Evolutionary conservation across 2,113 vertebrate genomes (phyloP), one percentile per base, ranked within the genome.

Genomic region (Merops nubicus): DNA sequence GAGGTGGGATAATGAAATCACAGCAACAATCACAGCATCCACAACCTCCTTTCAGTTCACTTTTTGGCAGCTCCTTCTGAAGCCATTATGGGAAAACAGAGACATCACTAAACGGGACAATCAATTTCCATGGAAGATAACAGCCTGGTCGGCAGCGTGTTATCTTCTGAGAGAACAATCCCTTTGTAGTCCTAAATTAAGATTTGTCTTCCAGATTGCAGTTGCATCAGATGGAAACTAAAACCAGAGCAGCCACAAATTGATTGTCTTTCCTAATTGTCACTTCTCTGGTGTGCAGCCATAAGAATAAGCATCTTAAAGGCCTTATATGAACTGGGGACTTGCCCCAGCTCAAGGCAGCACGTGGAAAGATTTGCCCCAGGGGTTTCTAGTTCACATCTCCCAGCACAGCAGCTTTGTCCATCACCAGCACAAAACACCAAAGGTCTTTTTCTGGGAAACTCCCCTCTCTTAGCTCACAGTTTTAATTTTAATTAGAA

Each of bases 191-290:
- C 89, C 92, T 43, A 50, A 79, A 83, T 72, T 31, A 38, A 72
- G 94, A 94, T 92, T 85, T 53, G 47, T 22, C 70, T 76, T 59
- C 79, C 83, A 56, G 91, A 93, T 85, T 85, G 85, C 64, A 43
- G 60, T 23, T 50, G 64, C 93, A 91, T 93, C 89, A 72, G 91
- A 75, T 72, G 83, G 89, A 33, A 86, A 82, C 65, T 21, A 50
- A 79, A 91, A 67, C 42, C 79, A 78, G 83, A 67, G 40, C 65
- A 70, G 89, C 70, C 82, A 31, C 87, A 79, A 78, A 36, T 54
- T 45, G 84, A 83, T 76, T 50, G 79, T 82, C 79, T 85, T 59
- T 48, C 45, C 62, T 69, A 74, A 33, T 62, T 53, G 83, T 53
- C 84, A 13, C 83, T 75, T 57, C 20, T 43, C 86, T 81, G 70